phyloP scores from a whole-genome alignment of 2,797 vertebrate species.

The Onychomys torridus region DNA sequence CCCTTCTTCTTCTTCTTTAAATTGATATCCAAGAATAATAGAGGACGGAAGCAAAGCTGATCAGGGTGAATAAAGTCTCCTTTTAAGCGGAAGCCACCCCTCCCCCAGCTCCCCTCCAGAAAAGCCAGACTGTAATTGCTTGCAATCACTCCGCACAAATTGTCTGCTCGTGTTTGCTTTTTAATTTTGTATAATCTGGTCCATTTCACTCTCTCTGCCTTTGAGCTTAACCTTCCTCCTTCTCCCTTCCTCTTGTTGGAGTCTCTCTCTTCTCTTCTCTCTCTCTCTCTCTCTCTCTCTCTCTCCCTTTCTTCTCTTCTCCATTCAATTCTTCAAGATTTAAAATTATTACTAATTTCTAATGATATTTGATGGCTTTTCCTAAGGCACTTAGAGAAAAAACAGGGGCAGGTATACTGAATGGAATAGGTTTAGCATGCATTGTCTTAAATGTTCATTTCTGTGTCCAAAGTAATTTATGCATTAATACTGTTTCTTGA shows the following conservation, averaged over 20 bases:
- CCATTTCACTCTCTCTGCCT: slow-evolving; percentile 91
- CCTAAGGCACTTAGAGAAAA: slow-evolving; percentile 83
- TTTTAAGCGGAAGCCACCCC: slow-evolving; percentile 90
- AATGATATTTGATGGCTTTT: slow-evolving; percentile 86
- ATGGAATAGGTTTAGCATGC: slow-evolving; percentile 73
- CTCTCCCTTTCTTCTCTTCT: slow-evolving; percentile 56
- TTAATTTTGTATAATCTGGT: slow-evolving; percentile 94
- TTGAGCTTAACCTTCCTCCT: slow-evolving; percentile 91
- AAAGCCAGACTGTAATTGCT: slow-evolving; percentile 92
- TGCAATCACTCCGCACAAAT: slow-evolving; percentile 92
- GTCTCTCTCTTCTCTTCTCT: slow-evolving; percentile 83
- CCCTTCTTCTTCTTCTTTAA: slow-evolving; percentile 85
- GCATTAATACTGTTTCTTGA: slow-evolving; percentile 60
- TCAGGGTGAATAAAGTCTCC: slow-evolving; percentile 92
- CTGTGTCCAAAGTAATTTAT: slow-evolving; percentile 80
- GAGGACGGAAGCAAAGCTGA: slow-evolving; percentile 91
- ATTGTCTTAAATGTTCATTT: slow-evolving; percentile 81
- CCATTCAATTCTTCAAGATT: slow-evolving; percentile 86
- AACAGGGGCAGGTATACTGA: background rate
- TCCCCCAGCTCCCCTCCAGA: slow-evolving; percentile 89
- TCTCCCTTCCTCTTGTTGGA: slow-evolving; percentile 84
- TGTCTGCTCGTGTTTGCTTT: slow-evolving; percentile 92
- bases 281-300: slow-evolving; percentile 59
- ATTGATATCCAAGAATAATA: slow-evolving; percentile 91
- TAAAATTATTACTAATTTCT: slow-evolving; percentile 86